A percentile compares a stretch with the other conserved stretches of the same genome.
Evolutionary conservation across 2,888 invertebrate species (phyloP).

Genomic region (Perithous albicinctus): DNA sequence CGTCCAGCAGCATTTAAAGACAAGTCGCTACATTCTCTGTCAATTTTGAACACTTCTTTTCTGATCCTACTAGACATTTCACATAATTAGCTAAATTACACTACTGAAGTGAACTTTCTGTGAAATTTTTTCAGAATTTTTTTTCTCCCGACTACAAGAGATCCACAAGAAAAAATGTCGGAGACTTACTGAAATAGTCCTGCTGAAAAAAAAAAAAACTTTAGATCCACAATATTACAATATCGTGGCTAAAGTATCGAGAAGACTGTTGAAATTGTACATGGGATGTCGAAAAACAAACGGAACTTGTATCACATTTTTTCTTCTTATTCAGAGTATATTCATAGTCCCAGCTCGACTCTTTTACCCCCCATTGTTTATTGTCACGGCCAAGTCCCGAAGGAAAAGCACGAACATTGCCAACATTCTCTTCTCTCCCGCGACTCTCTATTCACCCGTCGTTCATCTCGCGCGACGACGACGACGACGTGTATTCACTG

Average conservation of each 20-base stretch:
- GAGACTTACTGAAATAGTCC: too few species aligned
- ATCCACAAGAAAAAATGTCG: too few species aligned
- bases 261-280: not conserved
- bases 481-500: not conserved
- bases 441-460: not conserved
- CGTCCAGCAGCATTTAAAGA: not conserved
- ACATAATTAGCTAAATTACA: too few species aligned
- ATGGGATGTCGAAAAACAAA: not conserved
- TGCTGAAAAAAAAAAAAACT: too few species aligned
- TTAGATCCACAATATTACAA: not conserved
- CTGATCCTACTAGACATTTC: too few species aligned
- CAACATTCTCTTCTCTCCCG: slow-evolving; percentile 1
- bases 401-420: not conserved
- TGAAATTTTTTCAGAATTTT: too few species aligned
- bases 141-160: too few species aligned
- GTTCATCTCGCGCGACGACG: not conserved
- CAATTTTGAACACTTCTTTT: not conserved
- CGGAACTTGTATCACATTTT: not conserved
- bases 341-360: not conserved
- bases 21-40: not conserved
- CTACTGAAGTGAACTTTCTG: too few species aligned
- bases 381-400: slow-evolving; percentile 22
- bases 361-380: not conserved
- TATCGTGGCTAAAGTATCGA: not conserved
- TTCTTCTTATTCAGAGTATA: not conserved